Base-by-base conservation (phyloP, 2,797 vertebrate species). In the Antrozous pallidus region DNA sequence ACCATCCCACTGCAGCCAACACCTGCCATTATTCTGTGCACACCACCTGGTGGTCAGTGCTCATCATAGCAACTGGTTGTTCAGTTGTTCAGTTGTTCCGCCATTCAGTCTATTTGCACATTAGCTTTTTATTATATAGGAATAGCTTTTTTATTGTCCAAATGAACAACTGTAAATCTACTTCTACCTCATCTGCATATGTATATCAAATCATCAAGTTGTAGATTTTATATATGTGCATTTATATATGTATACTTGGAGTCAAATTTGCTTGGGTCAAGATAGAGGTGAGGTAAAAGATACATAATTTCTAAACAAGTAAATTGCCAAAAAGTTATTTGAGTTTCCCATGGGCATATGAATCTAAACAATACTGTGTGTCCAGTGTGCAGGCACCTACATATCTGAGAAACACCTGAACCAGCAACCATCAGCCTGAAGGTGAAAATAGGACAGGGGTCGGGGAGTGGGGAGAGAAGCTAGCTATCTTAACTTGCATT, bases 1-100 rank as follows among this genome's bases (percentile, higher is more conserved):
- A 61, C 5, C 28, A 31, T 61, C 28, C 58, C 0, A 1, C 1
- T 5, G 3, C 0, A 13, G 58, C 5, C 28, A 1, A 14, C 5
- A 28, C 58, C 28, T 0, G 0, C 13, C 58, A 61, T 61, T 61
- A 61, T 13, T 61, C 5, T 1, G 5, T 11, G 5, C 0, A 11
- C 0, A 11, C 5, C 11, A 61, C 12, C 12, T 61, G 58, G 28
- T 61, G 28, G 58, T 61, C 12, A 0, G 28, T 61, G 28, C 56
- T 0, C 2, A 2, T 61, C 58, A 31, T 31, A 14, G 28, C 28
- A 5, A 58, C 58, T 0, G 2, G 24, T 28, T 28, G 24, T 58
- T 58, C 0, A 5, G 22, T 56, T 26, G 54, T 56, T 56, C 3
- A 0, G 54, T 56, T 56, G 54, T 61, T 61, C 6, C 1, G 1